Percentiles rank a stretch among this genome's conserved stretches.
phyloP scores from a whole-genome alignment of 2,797 vertebrate species.

The Rousettus madagascariensis region DNA sequence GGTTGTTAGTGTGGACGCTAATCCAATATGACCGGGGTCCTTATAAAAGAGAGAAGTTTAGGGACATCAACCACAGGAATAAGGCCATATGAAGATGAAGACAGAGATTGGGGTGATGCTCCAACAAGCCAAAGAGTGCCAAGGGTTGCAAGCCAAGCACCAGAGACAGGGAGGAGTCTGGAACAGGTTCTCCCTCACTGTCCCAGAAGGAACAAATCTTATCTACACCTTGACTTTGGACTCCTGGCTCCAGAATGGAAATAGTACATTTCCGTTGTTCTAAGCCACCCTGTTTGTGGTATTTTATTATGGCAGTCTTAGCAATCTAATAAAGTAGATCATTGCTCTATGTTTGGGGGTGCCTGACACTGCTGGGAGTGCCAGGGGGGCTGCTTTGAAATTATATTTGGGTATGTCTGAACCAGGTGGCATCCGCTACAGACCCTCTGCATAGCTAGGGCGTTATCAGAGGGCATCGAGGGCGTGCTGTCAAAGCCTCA shows the following conservation, averaged over 20 bases:
- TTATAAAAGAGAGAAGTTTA: background rate
- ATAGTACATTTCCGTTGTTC: background rate
- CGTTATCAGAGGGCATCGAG: accelerated
- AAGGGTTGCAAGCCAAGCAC: background rate
- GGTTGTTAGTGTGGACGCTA: background rate
- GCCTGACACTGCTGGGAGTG: background rate
- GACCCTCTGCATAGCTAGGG: background rate
- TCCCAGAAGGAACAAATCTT: background rate
- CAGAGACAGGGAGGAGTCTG: background rate
- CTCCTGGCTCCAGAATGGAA: background rate
- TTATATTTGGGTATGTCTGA: too few species aligned
- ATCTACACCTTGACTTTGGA: background rate
- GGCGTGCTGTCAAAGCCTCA: too few species aligned
- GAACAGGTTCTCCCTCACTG: too few species aligned
- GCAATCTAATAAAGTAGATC: background rate
- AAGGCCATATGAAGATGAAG: background rate
- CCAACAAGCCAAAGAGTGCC: background rate
- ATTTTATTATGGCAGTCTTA: background rate
- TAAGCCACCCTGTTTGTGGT: background rate
- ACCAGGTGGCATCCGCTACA: background rate
- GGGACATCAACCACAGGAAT: too few species aligned
- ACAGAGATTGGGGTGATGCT: background rate
- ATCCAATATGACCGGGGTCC: background rate
- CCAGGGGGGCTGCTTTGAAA: background rate
- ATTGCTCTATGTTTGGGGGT: background rate